These are phyloP conservation scores for Patella ulyssiponensis DNA, from an alignment of 2,888 invertebrate species.

Conservation along the genomic window DNA sequence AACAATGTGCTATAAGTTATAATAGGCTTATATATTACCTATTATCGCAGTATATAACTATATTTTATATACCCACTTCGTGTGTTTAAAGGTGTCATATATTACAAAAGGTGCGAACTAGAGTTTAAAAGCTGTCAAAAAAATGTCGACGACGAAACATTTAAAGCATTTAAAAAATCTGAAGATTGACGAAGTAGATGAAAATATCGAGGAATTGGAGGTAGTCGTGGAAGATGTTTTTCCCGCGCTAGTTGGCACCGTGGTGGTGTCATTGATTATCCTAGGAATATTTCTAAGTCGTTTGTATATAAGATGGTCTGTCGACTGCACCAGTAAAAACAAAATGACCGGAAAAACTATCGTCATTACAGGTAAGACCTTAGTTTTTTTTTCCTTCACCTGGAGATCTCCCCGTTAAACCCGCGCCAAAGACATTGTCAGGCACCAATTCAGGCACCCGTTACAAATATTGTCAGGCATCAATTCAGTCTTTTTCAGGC, in stretches of 20 bases:
- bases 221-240: conserved; percentile 49
- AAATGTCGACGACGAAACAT: conserved; percentile 4
- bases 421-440: no score
- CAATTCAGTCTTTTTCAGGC: no score
- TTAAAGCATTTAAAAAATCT: conserved; percentile 24
- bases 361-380: conserved; percentile 56
- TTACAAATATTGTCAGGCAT: no score
- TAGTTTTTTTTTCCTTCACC: no score
- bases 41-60: no score
- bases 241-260: conserved; percentile 51
- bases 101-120: no score
- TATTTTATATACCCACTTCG: no score
- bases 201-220: conserved; percentile 45
- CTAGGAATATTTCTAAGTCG: conserved; percentile 55
- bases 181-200: conserved; percentile 44
- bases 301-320: conserved; percentile 58
- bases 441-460: no score
- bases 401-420: no score
- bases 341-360: conserved; percentile 61
- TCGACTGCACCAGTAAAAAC: conserved; percentile 52
- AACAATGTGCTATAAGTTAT: no score
- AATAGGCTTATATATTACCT: no score
- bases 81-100: no score
- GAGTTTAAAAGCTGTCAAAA: not conserved
- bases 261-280: conserved; percentile 49